Conservation (phyloP, 2,113 vertebrate species). For the Stigmatopora argus region DNA sequence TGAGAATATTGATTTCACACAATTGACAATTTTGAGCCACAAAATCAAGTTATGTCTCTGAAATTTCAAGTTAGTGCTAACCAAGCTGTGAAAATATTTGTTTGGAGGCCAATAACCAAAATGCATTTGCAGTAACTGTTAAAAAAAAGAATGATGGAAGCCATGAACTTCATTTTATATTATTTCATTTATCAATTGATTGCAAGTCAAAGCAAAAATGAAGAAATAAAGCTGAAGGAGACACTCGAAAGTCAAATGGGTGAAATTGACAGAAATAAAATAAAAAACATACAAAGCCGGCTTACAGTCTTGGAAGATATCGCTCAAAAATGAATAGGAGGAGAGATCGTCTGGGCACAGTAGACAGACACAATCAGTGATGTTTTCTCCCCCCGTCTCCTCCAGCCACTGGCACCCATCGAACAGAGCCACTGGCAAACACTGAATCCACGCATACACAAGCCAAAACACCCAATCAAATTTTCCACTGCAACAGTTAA, state of each 20-base stretch:
- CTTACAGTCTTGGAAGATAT: constrained; percentile 82
- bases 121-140: background rate
- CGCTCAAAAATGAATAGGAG: constrained; percentile 54
- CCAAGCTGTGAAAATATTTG: too few relatives aligned
- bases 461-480: background rate
- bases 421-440: background rate
- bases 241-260: background rate
- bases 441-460: constrained; percentile 7
- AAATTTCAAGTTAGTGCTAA: too few relatives aligned
- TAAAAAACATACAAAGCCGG: constrained; percentile 2
- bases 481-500: background rate
- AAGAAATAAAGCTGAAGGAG: too few relatives aligned
- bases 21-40: too few relatives aligned
- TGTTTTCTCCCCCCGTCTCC: constrained; percentile 43
- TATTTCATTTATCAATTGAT: too few relatives aligned
- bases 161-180: too few relatives aligned
- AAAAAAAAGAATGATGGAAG: too few relatives aligned
- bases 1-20: too few relatives aligned
- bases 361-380: constrained; percentile 54
- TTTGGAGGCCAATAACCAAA: background rate
- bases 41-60: too few relatives aligned
- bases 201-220: background rate
- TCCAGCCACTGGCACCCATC: constrained; percentile 72
- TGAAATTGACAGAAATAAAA: background rate
- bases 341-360: constrained; percentile 32